Evolutionary conservation across 2,113 vertebrate genomes (phyloP), one percentile per base, ranked within the genome.

Genomic region (Ptilonorhynchus violaceus): DNA sequence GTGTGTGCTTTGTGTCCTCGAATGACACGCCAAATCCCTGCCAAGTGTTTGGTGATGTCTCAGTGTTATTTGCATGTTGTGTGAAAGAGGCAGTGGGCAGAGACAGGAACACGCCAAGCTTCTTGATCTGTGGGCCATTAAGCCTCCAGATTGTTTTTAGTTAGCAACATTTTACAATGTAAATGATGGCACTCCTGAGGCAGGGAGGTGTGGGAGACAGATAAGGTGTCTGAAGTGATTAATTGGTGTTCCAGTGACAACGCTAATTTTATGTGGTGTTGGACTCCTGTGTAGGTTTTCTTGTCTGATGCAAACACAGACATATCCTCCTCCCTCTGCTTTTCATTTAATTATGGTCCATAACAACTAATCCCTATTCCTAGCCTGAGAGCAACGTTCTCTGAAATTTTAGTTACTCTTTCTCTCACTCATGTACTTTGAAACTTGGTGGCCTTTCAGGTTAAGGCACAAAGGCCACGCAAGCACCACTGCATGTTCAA

Each of bases 201-300:
- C 59, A 70, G 41, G 62, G 90, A 88, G 58, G 75, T 94, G 66
- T 93, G 69, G 78, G 93, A 91, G 86, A 91, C 78, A 86, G 86
- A 88, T 88, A 89, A 92, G 44, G 47, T 95, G 86, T 96, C 94
- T 76, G 44, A 96, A 92, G 31, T 93, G 89, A 97, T 94, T 90
- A 93, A 94, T 76, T 96, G 59, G 22, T 56, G 49, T 50, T 85
- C 27, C 33, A 56, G 78, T 82, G 85, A 88, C 67, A 93, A 46
- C 66, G 23, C 42, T 95, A 96, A 96, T 95, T 95, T 52, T 39
- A 53, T 85, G 72, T 74, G 79, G 62, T 85, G 84, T 56, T 85
- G 81, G 62, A 85, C 74, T 92, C 53, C 31, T 69, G 21, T 56
- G 49, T 17, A 19, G 14, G 7, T 78, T 92, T 68, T 77, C 72